A percentile compares a stretch with the other conserved stretches of the same genome.
phyloP scores from a whole-genome alignment of 2,113 vertebrate genomes.

The Phylloscopus trochiloides region DNA sequence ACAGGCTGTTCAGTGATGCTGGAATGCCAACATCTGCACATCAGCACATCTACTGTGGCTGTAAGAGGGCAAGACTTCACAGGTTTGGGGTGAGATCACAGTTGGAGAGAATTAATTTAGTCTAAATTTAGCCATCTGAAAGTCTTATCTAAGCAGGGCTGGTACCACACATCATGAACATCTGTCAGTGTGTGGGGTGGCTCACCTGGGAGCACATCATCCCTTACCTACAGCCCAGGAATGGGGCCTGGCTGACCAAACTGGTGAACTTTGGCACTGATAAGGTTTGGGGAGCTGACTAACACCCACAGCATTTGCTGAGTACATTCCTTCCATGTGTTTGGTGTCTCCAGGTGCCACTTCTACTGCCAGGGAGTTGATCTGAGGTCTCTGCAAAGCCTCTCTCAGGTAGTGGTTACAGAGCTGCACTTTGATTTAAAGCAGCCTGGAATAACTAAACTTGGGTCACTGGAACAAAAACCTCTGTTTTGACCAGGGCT shows the following conservation, averaged over 20 bases:
- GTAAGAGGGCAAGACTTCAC: constrained; percentile 28
- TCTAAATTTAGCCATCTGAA: constrained; percentile 36
- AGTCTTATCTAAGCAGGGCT: neutral
- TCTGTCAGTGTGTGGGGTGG: neutral
- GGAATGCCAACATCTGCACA: neutral
- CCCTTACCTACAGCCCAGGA: neutral
- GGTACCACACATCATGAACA: neutral
- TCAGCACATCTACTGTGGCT: neutral
- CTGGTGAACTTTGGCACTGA: neutral
- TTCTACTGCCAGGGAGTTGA: neutral
- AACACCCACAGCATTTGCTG: neutral
- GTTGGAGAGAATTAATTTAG: neutral
- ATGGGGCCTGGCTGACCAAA: neutral
- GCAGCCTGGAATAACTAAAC: neutral
- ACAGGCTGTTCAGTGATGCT: neutral
- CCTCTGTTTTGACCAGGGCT: neutral
- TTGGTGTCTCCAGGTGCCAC: neutral
- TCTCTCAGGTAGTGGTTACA: neutral
- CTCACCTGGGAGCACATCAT: neutral
- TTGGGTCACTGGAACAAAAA: neutral
- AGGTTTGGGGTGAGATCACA: constrained; percentile 26
- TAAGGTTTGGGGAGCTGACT: neutral
- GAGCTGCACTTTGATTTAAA: neutral
- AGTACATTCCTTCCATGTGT: neutral
- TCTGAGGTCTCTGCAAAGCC: neutral